Base-by-base conservation (phyloP, 2,888 invertebrate genomes). In the Eilema griseolum region DNA sequence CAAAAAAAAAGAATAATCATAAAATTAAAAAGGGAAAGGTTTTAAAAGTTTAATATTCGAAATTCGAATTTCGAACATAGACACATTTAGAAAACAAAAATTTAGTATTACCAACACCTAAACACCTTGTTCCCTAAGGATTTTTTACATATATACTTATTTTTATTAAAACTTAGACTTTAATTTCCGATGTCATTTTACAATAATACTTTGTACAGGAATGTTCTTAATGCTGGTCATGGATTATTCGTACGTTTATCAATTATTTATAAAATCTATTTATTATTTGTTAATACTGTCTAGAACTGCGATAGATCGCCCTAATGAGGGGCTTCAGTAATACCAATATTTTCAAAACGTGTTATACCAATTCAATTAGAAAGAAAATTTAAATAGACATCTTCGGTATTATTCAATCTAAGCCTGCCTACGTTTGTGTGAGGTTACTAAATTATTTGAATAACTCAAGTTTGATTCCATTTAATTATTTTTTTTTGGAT, bases 231-330 rank as follows among this genome's bases (percentile, higher is more conserved):
- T 23, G 23, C 3, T 28, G 61, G 41, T 37, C 56, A 61, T 56
- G 61, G 52, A 12, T 41, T 33, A 61, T 28, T 23, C 33, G 60
- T 60, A 61, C 60, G 41, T 41, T 69, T 31, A 63, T 26, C 11
- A 62, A 37, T 46, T 61, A 37, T 24, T 16, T 41, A 41, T 12
- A 63, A 60, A 37, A n/a, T 33, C 61, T 37, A 33, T 33, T 52
- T 59, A 46, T 65, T 56, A 20, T 65, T 14, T 67, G 57, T 68
- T 71, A 68, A 71, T 65, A 71, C 67, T 71, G 64, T 28, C 52
- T 70, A 65, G n/a, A 31, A 60, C 28, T 65, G 14, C n/a, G 52
- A 64, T n/a, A 66, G 37, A 14, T 56, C 31, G 28, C 23, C 23
- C 31, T 10, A 16, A 28, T 20, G 8, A 20, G n/a, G n/a, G 52